phyloP scores from a whole-genome alignment of 2,888 invertebrate species.

The Mellilla xanthometata region DNA sequence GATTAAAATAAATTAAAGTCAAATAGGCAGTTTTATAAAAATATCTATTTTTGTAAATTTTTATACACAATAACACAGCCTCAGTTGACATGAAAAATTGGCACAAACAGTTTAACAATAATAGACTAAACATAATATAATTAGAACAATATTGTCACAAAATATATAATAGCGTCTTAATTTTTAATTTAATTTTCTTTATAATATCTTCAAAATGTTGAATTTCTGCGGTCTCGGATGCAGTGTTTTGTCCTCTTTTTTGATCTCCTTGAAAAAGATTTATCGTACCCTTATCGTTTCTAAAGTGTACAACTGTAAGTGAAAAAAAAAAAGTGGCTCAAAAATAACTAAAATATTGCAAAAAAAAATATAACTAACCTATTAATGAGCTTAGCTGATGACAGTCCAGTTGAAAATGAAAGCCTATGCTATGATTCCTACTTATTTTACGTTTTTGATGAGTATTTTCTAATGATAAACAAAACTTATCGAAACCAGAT shows the following conservation, averaged over 20 bases:
- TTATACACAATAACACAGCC: slow-evolving; percentile 50
- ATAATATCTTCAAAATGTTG: slow-evolving; percentile 47
- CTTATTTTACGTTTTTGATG: too few relatives aligned
- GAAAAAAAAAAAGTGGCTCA: slow-evolving; percentile 55
- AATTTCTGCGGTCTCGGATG: slow-evolving; percentile 29
- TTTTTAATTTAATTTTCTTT: slow-evolving; percentile 36
- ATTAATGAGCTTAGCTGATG: neutral
- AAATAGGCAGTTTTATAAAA: slow-evolving; percentile 33
- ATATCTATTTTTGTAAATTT: slow-evolving; percentile 49
- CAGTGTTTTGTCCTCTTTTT: slow-evolving; percentile 36
- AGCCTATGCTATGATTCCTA: too few relatives aligned
- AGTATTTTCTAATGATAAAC: too few relatives aligned
- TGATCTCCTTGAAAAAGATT: slow-evolving; percentile 68
- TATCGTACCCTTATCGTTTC: slow-evolving; percentile 75
- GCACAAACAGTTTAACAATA: slow-evolving; percentile 44
- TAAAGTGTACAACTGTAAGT: slow-evolving; percentile 77
- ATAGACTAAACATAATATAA: slow-evolving; percentile 22
- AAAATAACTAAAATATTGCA: slow-evolving; percentile 36
- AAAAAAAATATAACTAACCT: slow-evolving; percentile 7
- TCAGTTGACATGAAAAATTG: slow-evolving; percentile 32
- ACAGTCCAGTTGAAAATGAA: neutral
- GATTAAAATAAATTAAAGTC: slow-evolving; percentile 37
- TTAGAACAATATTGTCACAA: slow-evolving; percentile 13
- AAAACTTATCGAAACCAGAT: too few relatives aligned
- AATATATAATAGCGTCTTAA: slow-evolving; percentile 31